phyloP scores from a whole-genome alignment of 2,113 vertebrate species.

The Turnix velox region DNA sequence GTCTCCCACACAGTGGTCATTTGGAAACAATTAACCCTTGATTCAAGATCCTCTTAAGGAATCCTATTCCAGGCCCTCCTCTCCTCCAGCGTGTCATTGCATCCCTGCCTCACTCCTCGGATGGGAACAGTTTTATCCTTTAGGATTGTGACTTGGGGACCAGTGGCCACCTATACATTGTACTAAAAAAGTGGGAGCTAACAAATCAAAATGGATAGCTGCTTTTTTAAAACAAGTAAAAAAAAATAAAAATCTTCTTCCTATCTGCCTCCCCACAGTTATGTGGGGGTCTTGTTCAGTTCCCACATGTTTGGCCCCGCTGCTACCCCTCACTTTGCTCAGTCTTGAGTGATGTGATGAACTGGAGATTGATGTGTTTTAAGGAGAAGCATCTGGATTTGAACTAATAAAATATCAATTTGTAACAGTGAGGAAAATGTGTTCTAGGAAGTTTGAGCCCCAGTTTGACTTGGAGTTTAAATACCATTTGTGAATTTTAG shows the following conservation, averaged over 20 bases:
- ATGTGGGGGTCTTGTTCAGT: not conserved
- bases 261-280: accelerated
- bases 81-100: not conserved
- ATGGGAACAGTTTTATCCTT: not conserved
- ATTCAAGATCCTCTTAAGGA: conserved; percentile 28
- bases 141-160: not conserved
- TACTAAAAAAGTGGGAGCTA: not conserved
- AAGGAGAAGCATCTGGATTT: conserved; percentile 67
- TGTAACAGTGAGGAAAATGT: conserved; percentile 46
- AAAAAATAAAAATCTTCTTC: not conserved
- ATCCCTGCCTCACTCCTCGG: not conserved
- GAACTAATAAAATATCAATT: conserved; percentile 66
- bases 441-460: not conserved
- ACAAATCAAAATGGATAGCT: not conserved
- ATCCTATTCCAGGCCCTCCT: not conserved
- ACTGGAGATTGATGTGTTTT: conserved; percentile 63
- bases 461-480: not conserved
- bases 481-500: not conserved
- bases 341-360: conserved; percentile 25
- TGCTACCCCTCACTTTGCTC: not conserved
- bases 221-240: not conserved
- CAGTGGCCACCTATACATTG: not conserved
- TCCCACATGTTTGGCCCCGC: conserved; percentile 1
- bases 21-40: conserved; percentile 64
- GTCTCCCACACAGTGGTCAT: conserved; percentile 29